These are phyloP conservation scores for Calameuta pallipes DNA, from an alignment of 2,888 invertebrate species.

Conservation along the genomic window DNA sequence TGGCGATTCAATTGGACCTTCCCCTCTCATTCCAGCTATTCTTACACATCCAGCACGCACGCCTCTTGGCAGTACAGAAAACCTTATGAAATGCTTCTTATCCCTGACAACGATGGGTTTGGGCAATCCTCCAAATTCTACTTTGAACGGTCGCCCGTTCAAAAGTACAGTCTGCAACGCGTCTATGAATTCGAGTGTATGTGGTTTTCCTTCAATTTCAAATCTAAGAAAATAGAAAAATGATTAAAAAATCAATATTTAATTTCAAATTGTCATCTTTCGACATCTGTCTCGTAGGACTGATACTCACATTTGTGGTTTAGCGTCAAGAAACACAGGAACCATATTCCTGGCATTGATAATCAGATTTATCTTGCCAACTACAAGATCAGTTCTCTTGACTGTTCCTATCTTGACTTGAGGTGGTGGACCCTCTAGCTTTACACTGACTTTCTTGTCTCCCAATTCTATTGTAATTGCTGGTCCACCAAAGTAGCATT, in stretches of 20 bases:
- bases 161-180: conserved; percentile 80
- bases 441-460: conserved; percentile 80
- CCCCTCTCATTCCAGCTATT: conserved; percentile 81
- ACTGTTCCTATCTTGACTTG: conserved; percentile 89
- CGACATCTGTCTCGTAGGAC: background rate
- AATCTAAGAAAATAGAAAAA: conserved; percentile 65
- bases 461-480: conserved; percentile 84
- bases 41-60: conserved; percentile 78
- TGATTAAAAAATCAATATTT: conserved; percentile 10
- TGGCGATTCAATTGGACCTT: conserved; percentile 56
- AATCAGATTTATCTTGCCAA: conserved; percentile 86
- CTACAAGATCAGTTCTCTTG: conserved; percentile 83
- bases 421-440: conserved; percentile 91
- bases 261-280: background rate
- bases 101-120: conserved; percentile 81
- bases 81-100: conserved; percentile 83
- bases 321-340: conserved; percentile 85
- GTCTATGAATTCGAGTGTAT: conserved; percentile 84
- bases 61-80: conserved; percentile 81
- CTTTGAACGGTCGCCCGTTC: conserved; percentile 81
- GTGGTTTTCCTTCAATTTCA: conserved; percentile 76
- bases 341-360: conserved; percentile 83
- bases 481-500: conserved; percentile 92
- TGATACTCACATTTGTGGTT: conserved; percentile 74
- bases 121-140: conserved; percentile 87